Evolutionary conservation across 1,140 invertebrate species (phyloP).

Genomic region (Drosophila baimaii): DNA sequence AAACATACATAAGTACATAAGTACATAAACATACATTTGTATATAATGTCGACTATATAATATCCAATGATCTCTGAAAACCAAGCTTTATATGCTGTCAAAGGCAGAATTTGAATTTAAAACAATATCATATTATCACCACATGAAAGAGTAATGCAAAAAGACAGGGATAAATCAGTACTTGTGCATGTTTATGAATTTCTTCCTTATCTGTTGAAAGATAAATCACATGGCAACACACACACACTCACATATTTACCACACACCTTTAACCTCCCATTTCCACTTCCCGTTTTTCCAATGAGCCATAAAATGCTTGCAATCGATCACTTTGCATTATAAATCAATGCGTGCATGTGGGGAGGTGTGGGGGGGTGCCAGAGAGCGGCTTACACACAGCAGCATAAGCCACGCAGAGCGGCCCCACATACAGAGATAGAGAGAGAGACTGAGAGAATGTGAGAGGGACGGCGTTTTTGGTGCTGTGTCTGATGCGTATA

Average conservation of each 20-base stretch:
- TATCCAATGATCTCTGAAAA: not conserved
- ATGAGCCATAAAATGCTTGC: slow-evolving; percentile 38
- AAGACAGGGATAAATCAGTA: not conserved
- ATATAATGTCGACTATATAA: not conserved
- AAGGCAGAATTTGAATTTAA: too few species aligned
- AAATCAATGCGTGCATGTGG: slow-evolving; percentile 33
- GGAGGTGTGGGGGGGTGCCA: not conserved
- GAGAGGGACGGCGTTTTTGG: slow-evolving; percentile 6
- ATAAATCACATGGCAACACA: slow-evolving; percentile 25
- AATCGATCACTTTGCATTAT: slow-evolving; percentile 49
- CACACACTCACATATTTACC: slow-evolving; percentile 9
- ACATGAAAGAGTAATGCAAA: not conserved
- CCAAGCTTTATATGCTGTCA: too few species aligned
- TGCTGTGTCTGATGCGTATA: slow-evolving; percentile 61
- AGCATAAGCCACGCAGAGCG: slow-evolving; percentile 8
- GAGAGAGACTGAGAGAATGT: slow-evolving; percentile 7
- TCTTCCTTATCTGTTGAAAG: not conserved
- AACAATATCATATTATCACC: too few species aligned
- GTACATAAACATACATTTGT: not conserved
- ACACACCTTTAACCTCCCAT: slow-evolving; percentile 40
- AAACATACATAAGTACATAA: not conserved
- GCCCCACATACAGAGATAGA: slow-evolving; percentile 20
- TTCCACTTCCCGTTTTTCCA: slow-evolving; percentile 39
- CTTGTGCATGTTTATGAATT: too few species aligned
- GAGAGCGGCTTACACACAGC: slow-evolving; percentile 18